These are phyloP conservation scores for Coracopsis vasa DNA, from an alignment of 2,113 vertebrate species.

Conservation along the genomic window DNA sequence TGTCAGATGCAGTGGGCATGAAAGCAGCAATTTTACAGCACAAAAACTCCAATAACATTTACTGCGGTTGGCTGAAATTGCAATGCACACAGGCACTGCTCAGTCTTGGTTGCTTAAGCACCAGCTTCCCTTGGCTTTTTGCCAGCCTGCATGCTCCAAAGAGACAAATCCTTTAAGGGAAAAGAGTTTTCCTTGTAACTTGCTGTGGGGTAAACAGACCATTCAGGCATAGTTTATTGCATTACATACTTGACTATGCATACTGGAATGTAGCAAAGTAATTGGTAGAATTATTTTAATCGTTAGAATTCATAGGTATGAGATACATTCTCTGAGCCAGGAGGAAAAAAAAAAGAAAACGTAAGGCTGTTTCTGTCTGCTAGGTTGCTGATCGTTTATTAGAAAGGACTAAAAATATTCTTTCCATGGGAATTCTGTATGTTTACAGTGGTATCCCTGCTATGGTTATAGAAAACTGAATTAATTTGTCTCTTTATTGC, in stretches of 20 bases:
- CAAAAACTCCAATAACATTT: slow-evolving; percentile 85
- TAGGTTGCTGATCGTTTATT: slow-evolving; percentile 17
- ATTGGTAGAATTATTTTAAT: slow-evolving; percentile 74
- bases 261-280: slow-evolving; percentile 61
- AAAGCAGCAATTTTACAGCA: slow-evolving; percentile 90
- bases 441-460: neutral
- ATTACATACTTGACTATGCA: slow-evolving; percentile 74
- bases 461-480: slow-evolving; percentile 5
- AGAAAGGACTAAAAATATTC: slow-evolving; percentile 9
- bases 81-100: slow-evolving; percentile 76
- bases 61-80: slow-evolving; percentile 77
- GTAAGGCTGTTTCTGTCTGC: slow-evolving; percentile 11
- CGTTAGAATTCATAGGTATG: slow-evolving; percentile 62
- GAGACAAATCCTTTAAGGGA: slow-evolving; percentile 75
- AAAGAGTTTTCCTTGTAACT: slow-evolving; percentile 75
- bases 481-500: slow-evolving; percentile 31
- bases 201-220: slow-evolving; percentile 78
- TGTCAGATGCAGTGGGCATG: slow-evolving; percentile 85
- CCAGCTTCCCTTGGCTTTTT: slow-evolving; percentile 77
- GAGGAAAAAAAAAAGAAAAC: neutral
- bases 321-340: slow-evolving; percentile 21
- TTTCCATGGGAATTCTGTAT: neutral
- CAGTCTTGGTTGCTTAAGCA: slow-evolving; percentile 80
- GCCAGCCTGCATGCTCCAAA: slow-evolving; percentile 72
- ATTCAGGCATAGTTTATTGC: slow-evolving; percentile 77